Conservation (phyloP, 2,113 vertebrate species). For the Gnathonemus echidnorhynchus region DNA sequence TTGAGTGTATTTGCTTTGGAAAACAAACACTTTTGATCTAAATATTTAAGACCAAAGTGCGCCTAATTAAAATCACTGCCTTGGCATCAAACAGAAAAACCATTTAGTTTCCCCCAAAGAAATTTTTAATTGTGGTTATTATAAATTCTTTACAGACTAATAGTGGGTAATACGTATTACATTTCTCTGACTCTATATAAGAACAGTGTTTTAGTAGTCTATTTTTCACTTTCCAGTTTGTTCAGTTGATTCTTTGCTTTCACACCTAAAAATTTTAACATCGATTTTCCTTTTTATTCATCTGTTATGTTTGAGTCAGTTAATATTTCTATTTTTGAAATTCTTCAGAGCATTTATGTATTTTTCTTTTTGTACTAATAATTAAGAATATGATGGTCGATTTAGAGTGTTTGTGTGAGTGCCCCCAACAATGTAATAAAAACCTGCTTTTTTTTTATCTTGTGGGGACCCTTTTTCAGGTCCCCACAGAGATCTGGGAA, state of each 20-base stretch:
- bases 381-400: not conserved
- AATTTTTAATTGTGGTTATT: conserved; percentile 3
- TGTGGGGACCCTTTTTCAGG: no score
- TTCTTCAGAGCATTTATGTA: not conserved
- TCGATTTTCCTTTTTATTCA: conserved; percentile 1
- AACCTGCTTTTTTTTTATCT: no score
- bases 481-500: no score
- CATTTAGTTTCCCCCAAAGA: not conserved
- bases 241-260: conserved; percentile 4
- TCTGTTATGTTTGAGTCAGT: not conserved
- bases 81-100: not conserved
- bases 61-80: not conserved
- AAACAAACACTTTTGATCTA: not conserved
- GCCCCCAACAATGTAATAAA: conserved; percentile 16
- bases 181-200: not conserved
- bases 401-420: not conserved
- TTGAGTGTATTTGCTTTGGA: not conserved
- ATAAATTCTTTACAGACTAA: not conserved
- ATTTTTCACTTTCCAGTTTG: not conserved
- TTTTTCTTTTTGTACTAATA: not conserved
- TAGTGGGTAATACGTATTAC: not conserved
- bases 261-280: not conserved
- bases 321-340: conserved; percentile 1
- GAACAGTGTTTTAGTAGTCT: not conserved
- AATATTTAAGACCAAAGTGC: not conserved